phyloP scores from a whole-genome alignment of 2,113 vertebrate genomes.

The Strix uralensis region DNA sequence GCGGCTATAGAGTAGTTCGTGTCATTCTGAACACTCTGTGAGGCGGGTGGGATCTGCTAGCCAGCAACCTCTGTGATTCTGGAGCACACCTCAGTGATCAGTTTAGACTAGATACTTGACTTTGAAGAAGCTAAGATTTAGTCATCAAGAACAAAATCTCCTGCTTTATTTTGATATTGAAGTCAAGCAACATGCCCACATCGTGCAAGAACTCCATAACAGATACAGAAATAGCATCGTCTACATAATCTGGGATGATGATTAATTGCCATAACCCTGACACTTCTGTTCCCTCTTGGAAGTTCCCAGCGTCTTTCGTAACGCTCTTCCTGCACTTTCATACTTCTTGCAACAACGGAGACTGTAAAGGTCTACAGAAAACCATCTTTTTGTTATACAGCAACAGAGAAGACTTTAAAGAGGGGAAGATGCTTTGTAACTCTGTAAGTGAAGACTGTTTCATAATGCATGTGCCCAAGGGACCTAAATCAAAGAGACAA shows the following conservation, averaged over 20 bases:
- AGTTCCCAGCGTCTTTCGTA: background rate
- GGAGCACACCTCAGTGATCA: background rate
- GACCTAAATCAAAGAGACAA: background rate
- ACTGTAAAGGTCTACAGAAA: background rate
- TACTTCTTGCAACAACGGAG: background rate
- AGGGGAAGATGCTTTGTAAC: background rate
- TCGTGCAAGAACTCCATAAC: background rate
- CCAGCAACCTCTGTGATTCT: background rate
- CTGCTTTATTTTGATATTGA: background rate
- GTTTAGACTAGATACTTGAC: background rate
- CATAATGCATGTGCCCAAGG: too few species aligned
- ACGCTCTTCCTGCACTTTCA: background rate
- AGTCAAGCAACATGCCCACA: background rate
- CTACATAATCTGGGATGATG: background rate
- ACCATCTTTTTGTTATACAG: background rate
- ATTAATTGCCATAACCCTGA: background rate
- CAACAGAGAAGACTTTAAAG: background rate
- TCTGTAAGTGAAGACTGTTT: background rate
- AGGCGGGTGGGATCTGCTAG: background rate
- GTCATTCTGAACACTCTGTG: background rate
- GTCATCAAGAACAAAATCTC: background rate
- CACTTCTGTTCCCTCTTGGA: background rate
- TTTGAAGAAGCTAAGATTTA: background rate
- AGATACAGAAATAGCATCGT: background rate
- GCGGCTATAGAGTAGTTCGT: background rate